phyloP scores from a whole-genome alignment of 2,113 vertebrate genomes.

The Lophura nycthemera region DNA sequence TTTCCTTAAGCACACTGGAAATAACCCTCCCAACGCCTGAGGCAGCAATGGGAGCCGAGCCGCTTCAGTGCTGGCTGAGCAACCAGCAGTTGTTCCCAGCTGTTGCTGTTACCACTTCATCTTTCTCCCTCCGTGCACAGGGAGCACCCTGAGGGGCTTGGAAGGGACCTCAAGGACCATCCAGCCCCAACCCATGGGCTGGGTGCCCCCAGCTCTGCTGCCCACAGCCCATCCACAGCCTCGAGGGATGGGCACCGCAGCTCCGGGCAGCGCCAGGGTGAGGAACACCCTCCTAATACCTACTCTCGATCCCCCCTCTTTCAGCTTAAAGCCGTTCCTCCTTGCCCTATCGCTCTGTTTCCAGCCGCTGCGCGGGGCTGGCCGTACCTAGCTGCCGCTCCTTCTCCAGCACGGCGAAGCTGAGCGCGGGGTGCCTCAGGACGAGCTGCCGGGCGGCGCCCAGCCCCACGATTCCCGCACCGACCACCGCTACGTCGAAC shows the following conservation, averaged over 20 bases:
- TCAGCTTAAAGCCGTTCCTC: no score
- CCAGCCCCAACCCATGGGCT: no score
- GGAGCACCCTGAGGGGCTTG: not conserved
- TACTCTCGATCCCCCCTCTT: no score
- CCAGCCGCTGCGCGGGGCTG: no score
- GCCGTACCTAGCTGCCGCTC: conserved; percentile 87
- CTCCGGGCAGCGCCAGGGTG: no score
- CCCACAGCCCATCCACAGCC: no score
- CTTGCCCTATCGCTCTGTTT: no score
- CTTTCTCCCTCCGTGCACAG: rapidly evolving
- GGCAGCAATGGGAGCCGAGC: not conserved
- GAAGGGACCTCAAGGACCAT: no score
- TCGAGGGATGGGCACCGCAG: no score
- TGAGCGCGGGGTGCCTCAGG: conserved; percentile 84
- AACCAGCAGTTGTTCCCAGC: rapidly evolving
- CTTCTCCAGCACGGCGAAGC: conserved; percentile 90
- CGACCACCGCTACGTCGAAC: conserved; percentile 87
- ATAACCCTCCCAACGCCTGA: no score
- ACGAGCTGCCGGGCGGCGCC: conserved; percentile 89
- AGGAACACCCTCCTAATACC: no score
- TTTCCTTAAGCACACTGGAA: not conserved
- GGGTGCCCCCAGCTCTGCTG: no score
- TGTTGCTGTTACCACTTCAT: not conserved
- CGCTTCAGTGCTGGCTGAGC: not conserved
- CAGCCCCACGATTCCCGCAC: conserved; percentile 92